These are phyloP conservation scores for Hirtodrosophila trivittata DNA, from an alignment of 2,888 invertebrate genomes.

Conservation along the genomic window DNA sequence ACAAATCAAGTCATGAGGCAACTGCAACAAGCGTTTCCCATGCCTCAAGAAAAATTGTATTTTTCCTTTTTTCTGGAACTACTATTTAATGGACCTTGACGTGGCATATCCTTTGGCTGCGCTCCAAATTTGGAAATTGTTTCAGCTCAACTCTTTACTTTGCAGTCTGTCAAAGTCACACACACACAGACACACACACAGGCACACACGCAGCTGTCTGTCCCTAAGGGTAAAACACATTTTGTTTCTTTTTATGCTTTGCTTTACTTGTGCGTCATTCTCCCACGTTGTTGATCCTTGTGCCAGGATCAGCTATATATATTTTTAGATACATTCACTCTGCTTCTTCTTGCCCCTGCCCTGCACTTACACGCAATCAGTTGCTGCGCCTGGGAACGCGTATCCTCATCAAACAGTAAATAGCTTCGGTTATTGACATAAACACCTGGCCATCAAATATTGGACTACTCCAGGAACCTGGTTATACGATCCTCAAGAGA, in stretches of 20 bases:
- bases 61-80: slow-evolving; percentile 8
- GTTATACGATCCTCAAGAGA: slow-evolving; percentile 3
- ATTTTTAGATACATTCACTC: slow-evolving; percentile 58
- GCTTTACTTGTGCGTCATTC: slow-evolving; percentile 50
- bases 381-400: slow-evolving; percentile 27
- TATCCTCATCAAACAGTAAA: slow-evolving; percentile 53
- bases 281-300: slow-evolving; percentile 64
- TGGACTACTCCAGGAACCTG: slow-evolving; percentile 19
- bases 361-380: slow-evolving; percentile 36
- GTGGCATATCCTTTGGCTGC: slow-evolving; percentile 35
- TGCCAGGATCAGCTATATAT: slow-evolving; percentile 47
- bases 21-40: not conserved
- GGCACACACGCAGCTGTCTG: slow-evolving; percentile 13
- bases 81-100: slow-evolving; percentile 58
- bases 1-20: slow-evolving; percentile 56
- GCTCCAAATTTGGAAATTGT: not conserved
- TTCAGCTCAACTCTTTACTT: slow-evolving; percentile 53
- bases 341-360: not conserved
- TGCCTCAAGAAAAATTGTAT: slow-evolving; percentile 40
- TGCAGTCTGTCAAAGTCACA: slow-evolving; percentile 18
- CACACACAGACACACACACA: slow-evolving; percentile 10
- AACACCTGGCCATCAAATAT: slow-evolving; percentile 71
- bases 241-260: slow-evolving; percentile 15
- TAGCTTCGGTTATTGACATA: slow-evolving; percentile 58
- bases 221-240: slow-evolving; percentile 10